phyloP scores from a whole-genome alignment of 1,140 invertebrate genomes.

The Palaemon carinicauda region DNA sequence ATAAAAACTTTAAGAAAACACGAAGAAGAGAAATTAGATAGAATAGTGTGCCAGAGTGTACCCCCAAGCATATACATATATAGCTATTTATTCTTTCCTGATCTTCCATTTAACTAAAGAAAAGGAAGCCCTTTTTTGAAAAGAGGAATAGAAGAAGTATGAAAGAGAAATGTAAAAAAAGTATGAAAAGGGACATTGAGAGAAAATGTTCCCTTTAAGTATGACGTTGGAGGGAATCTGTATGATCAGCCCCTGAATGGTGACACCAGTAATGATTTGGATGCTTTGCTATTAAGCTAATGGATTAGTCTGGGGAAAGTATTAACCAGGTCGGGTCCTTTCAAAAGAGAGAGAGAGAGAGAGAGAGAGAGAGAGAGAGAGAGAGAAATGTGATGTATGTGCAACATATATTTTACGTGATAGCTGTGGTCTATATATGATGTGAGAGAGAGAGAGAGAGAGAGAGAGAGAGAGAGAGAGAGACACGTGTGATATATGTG shows the following conservation, averaged over 20 bases:
- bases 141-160: neutral
- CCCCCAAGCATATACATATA: no score
- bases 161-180: neutral
- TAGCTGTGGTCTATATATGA: no score
- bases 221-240: neutral
- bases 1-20: no score
- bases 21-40: no score
- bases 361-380: slow-evolving; percentile 17
- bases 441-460: neutral
- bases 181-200: neutral
- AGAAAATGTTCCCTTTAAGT: neutral
- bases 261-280: neutral
- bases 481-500: neutral
- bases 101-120: no score
- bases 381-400: no score
- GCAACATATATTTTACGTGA: no score
- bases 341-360: neutral
- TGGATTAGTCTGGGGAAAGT: neutral
- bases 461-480: slow-evolving; percentile 18
- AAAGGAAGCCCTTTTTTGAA: neutral
- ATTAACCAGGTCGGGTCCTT: neutral
- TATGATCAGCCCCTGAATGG: no score
- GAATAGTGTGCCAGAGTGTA: no score
- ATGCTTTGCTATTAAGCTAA: neutral
- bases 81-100: no score